These are phyloP conservation scores for Lepidochrysops patricia DNA, from an alignment of 2,888 invertebrate genomes.

Conservation along the genomic window DNA sequence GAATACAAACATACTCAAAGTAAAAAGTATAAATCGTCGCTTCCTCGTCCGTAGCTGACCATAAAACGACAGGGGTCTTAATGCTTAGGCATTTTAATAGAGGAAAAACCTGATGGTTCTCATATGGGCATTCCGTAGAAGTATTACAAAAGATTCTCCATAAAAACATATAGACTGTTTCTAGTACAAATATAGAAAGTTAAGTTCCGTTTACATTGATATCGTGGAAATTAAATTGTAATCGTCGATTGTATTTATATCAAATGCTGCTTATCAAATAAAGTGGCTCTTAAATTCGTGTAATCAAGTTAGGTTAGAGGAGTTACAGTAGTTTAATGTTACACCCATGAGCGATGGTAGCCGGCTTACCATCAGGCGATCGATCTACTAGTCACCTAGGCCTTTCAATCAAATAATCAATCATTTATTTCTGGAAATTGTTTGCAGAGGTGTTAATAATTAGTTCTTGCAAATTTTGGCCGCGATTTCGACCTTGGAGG, in stretches of 20 bases:
- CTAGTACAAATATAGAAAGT: conserved; percentile 9
- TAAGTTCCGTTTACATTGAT: neutral
- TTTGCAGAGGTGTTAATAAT: too few species aligned
- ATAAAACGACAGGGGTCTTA: conserved; percentile 13
- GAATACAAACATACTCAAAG: neutral
- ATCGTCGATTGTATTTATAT: neutral
- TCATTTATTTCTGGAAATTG: too few species aligned
- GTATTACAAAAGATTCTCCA: conserved; percentile 12
- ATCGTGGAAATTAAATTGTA: neutral
- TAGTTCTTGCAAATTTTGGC: too few species aligned
- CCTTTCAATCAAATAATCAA: too few species aligned
- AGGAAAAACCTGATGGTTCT: conserved; percentile 11
- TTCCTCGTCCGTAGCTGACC: conserved; percentile 9
- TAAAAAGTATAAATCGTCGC: conserved; percentile 8
- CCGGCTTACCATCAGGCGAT: too few species aligned
- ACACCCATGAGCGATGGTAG: too few species aligned
- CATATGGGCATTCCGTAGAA: conserved; percentile 14
- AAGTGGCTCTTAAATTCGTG: too few species aligned
- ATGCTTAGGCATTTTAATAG: conserved; percentile 12
- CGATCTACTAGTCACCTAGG: too few species aligned
- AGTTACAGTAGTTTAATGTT: too few species aligned
- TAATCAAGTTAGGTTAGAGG: too few species aligned
- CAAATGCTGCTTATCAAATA: too few species aligned
- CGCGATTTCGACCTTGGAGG: too few species aligned
- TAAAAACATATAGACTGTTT: conserved; percentile 2